phyloP scores from a whole-genome alignment of 2,113 vertebrate species.

The Lonchura striata region DNA sequence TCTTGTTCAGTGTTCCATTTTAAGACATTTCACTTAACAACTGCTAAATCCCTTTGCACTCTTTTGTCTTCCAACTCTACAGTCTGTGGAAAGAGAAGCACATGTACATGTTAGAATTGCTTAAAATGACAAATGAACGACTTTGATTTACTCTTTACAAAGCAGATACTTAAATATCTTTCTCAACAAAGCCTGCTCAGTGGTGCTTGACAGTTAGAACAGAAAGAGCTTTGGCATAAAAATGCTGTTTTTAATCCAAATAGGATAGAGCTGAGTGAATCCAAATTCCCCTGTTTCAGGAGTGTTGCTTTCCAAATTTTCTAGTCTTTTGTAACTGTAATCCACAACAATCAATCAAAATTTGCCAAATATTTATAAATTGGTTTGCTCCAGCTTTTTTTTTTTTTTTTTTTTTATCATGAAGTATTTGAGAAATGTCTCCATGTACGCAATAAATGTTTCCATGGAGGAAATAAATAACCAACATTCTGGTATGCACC shows the following conservation, averaged over 20 bases:
- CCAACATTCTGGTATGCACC: background rate
- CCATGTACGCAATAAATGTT: background rate
- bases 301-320: background rate
- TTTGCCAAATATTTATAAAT: background rate
- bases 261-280: background rate
- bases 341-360: background rate
- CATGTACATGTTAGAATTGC: background rate
- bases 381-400: background rate
- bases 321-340: background rate
- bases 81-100: background rate
- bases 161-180: background rate
- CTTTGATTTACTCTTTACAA: background rate
- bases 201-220: background rate
- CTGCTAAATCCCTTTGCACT: background rate
- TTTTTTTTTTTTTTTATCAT: no score
- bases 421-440: background rate
- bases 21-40: background rate
- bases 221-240: background rate
- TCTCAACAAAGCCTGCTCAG: background rate
- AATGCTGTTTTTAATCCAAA: background rate
- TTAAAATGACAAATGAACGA: background rate
- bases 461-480: background rate
- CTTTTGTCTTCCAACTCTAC: background rate
- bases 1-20: background rate
- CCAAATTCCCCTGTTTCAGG: background rate